phyloP scores from a whole-genome alignment of 2,888 invertebrate species.

The Diplazon laetatorius region DNA sequence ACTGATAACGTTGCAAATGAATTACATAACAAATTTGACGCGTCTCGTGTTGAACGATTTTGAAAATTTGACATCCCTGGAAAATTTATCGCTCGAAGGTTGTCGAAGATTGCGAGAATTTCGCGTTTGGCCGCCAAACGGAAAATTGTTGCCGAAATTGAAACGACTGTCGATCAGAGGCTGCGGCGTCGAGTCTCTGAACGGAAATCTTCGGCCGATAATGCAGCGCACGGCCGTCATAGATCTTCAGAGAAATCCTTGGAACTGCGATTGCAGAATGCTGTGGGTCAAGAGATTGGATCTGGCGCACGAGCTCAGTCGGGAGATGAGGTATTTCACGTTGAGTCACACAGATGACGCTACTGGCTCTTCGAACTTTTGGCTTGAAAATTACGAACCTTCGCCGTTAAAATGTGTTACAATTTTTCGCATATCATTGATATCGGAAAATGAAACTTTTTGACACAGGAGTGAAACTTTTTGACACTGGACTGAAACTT shows the following conservation, averaged over 20 bases:
- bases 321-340: constrained; percentile 82
- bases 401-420: no score
- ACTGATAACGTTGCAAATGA: constrained; percentile 84
- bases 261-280: constrained; percentile 87
- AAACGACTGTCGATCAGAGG: constrained; percentile 83
- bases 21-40: constrained; percentile 84
- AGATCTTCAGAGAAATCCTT: constrained; percentile 86
- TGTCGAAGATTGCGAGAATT: constrained; percentile 84
- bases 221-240: constrained; percentile 83
- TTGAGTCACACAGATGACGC: constrained; percentile 25
- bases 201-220: constrained; percentile 81
- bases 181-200: constrained; percentile 82
- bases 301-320: constrained; percentile 81
- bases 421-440: no score
- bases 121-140: constrained; percentile 82
- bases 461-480: no score
- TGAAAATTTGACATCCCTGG: constrained; percentile 83
- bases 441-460: no score
- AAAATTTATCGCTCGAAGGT: constrained; percentile 84
- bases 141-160: constrained; percentile 82
- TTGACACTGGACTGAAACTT: no score
- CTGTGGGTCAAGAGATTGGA: constrained; percentile 83
- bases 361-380: background rate
- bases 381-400: no score
- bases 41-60: constrained; percentile 85